Base-by-base conservation (phyloP, 2,797 vertebrate genomes). In the Lutjanus campechanus region DNA sequence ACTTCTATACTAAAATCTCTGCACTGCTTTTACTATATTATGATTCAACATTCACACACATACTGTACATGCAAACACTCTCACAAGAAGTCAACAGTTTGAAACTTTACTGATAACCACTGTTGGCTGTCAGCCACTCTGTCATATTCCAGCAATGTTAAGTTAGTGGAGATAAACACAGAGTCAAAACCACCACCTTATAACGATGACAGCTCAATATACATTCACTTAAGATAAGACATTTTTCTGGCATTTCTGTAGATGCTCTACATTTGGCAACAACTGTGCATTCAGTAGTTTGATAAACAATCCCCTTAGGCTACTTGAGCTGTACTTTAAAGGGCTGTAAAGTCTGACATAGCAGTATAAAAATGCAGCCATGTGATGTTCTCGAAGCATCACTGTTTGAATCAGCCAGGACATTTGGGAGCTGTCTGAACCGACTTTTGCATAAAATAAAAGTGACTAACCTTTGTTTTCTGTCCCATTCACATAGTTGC, bases 381-480 rank as follows among this genome's bases (percentile, higher is more conserved):
- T 12, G 13, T 19, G 41, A 8, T 49, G 58, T 41, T 40, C 46
- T 51, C 7, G 1, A 40, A 82, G 85, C 86, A 91, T 88, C 83
- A 36, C 19, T 59, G 46, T 36, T 51, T 47, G 41, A 15, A 50
- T 40, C 7, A 12, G 81, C 12, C 43, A 56, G 49, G 16, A 44
- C 20, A 66, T 50, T 55, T 12, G 25, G 19, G 9, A 51, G 62
- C 12, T 54, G 58, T 46, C 22, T 54, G 25, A 46, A 61, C 8
- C 11, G 5, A 73, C 29, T 67, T 72, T 9, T 16, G 10, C 0
- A 55, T 6, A 41, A 72, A 79, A 70, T 25, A 77, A 78, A 59
- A 64, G 43, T 9, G 41, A 93, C 95, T 89, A 44, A 95, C 95
- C 93, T 95, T 70, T 72, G 62, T 40, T 76, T 84, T 70, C 59